Evolutionary conservation across 2,888 invertebrate species (phyloP).

Genomic region (Disparrhopalites patrizii): DNA sequence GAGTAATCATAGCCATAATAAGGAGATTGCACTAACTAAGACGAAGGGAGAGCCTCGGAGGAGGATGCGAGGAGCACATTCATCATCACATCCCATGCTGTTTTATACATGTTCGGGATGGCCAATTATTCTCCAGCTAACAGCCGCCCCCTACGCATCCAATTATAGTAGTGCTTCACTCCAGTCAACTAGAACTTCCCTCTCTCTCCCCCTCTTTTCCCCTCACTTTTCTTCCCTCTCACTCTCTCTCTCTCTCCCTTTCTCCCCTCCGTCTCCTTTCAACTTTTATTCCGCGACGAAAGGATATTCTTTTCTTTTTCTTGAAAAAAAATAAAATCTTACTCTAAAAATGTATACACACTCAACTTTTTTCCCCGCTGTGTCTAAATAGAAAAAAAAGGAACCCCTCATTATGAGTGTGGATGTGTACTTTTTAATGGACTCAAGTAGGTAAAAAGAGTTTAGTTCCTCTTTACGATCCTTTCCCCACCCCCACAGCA

Average conservation of each 20-base stretch:
- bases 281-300: neutral
- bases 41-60: neutral
- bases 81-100: slow-evolving; percentile 23
- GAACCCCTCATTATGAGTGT: no score
- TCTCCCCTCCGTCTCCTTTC: neutral
- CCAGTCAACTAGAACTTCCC: neutral
- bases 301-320: neutral
- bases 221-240: neutral
- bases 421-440: no score
- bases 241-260: neutral
- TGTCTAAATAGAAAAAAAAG: no score
- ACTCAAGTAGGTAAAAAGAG: no score
- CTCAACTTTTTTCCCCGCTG: no score
- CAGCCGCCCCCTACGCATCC: slow-evolving; percentile 19
- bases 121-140: slow-evolving; percentile 17
- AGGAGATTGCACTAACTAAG: neutral
- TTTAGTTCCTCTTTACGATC: no score
- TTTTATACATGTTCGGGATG: slow-evolving; percentile 21
- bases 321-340: neutral
- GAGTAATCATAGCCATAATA: neutral
- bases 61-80: slow-evolving; percentile 7
- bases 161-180: slow-evolving; percentile 18
- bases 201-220: neutral
- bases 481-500: no score
- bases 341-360: no score